Evolutionary conservation across 2,888 invertebrate species (phyloP).

Genomic region (Sialis lutaria): DNA sequence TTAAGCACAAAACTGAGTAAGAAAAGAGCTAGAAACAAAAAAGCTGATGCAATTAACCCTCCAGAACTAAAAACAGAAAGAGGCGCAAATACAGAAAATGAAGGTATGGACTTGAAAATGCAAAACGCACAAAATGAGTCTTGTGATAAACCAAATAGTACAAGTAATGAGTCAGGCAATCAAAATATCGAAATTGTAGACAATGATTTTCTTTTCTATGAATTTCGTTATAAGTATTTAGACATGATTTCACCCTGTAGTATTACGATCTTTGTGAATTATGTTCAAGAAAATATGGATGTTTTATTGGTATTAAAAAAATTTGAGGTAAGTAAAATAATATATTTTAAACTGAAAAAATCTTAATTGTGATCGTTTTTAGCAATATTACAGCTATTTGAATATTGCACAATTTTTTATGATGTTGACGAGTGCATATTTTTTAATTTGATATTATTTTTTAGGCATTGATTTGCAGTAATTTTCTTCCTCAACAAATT

Average conservation of each 20-base stretch:
- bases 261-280: neutral
- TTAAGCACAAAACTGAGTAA: neutral
- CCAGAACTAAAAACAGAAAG: neutral
- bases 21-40: neutral
- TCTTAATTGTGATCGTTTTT: neutral
- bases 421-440: too few relatives aligned
- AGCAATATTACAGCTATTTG: too few relatives aligned
- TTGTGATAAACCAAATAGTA: neutral
- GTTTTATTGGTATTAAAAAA: neutral
- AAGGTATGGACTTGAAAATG: neutral
- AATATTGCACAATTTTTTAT: neutral
- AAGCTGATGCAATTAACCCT: neutral
- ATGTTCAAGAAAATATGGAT: neutral
- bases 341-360: neutral
- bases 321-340: neutral
- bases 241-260: conserved; percentile 32
- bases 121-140: neutral
- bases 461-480: conserved; percentile 39
- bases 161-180: neutral
- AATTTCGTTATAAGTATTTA: conserved; percentile 27
- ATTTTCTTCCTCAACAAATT: conserved; percentile 32
- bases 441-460: conserved; percentile 13
- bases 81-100: neutral
- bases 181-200: conserved; percentile 10
- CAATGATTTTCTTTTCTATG: conserved; percentile 26